These are phyloP conservation scores for Argyrosomus japonicus DNA, from an alignment of 2,113 vertebrate species.

Conservation along the genomic window DNA sequence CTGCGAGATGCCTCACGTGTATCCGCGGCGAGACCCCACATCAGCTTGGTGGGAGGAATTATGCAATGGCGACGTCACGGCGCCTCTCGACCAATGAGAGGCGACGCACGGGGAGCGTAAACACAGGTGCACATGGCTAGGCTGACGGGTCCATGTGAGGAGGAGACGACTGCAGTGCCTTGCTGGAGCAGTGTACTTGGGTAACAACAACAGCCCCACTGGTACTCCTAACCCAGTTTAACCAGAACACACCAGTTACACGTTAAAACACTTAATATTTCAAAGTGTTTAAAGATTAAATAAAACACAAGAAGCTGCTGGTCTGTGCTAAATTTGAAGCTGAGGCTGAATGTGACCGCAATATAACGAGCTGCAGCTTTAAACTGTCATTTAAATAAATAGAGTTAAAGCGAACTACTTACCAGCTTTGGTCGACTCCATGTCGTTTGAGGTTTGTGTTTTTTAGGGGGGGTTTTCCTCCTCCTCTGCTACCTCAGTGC, in stretches of 20 bases:
- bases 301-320: accelerated
- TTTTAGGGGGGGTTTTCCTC: conserved; percentile 42
- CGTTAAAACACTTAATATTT: no score
- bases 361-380: not conserved
- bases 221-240: conserved; percentile 66
- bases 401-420: conserved; percentile 39
- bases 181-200: conserved; percentile 29
- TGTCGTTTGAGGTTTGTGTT: conserved; percentile 53
- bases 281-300: no score
- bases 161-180: conserved; percentile 54
- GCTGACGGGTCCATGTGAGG: conserved; percentile 89
- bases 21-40: conserved; percentile 73
- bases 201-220: conserved; percentile 48
- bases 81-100: conserved; percentile 84
- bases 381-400: no score
- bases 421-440: conserved; percentile 84
- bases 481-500: conserved; percentile 68
- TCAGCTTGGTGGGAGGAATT: conserved; percentile 75
- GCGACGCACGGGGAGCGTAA: conserved; percentile 86
- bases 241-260: not conserved
- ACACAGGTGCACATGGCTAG: conserved; percentile 92
- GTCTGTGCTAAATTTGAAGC: not conserved
- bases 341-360: not conserved
- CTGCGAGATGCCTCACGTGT: conserved; percentile 84
- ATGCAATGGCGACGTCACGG: conserved; percentile 88